Conservation (phyloP, 1,140 invertebrate species). For the Philopotamus ludificatus region DNA sequence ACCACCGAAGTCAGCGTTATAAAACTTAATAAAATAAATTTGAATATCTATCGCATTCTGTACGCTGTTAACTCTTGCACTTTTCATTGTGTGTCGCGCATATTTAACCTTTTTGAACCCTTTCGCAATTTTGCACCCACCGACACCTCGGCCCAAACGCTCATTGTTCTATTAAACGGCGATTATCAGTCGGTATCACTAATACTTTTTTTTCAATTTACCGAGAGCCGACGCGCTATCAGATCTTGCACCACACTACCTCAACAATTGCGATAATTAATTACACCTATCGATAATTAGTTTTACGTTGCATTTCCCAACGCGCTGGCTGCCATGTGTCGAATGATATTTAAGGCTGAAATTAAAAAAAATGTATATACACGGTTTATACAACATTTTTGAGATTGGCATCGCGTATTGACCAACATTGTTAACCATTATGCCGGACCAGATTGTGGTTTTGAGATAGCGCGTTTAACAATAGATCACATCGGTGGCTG, state of each 20-base stretch:
- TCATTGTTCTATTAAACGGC: background rate
- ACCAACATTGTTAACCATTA: slow-evolving; percentile 28
- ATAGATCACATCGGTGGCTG: slow-evolving; percentile 28
- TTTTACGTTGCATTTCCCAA: slow-evolving; percentile 2
- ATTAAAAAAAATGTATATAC: background rate
- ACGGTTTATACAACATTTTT: slow-evolving; percentile 7
- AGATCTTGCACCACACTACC: slow-evolving; percentile 4
- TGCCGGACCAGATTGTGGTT: slow-evolving; percentile 21
- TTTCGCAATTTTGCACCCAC: background rate
- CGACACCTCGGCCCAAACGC: background rate
- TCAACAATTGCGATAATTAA: slow-evolving; percentile 18
- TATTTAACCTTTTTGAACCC: background rate
- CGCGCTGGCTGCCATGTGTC: too few relatives aligned
- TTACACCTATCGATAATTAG: background rate
- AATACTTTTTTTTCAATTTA: background rate
- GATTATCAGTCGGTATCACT: background rate
- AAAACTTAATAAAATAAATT: too few relatives aligned
- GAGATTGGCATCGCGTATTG: slow-evolving; percentile 25
- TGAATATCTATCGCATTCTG: too few relatives aligned
- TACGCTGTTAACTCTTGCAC: too few relatives aligned
- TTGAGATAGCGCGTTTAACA: slow-evolving; percentile 27
- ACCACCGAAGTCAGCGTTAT: too few relatives aligned
- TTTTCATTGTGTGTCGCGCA: background rate
- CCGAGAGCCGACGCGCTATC: background rate
- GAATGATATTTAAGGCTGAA: too few relatives aligned